Evolutionary conservation across 1,140 invertebrate species (phyloP), one percentile per base, ranked within the genome.

Genomic region (Zaprionus ghesquierei): DNA sequence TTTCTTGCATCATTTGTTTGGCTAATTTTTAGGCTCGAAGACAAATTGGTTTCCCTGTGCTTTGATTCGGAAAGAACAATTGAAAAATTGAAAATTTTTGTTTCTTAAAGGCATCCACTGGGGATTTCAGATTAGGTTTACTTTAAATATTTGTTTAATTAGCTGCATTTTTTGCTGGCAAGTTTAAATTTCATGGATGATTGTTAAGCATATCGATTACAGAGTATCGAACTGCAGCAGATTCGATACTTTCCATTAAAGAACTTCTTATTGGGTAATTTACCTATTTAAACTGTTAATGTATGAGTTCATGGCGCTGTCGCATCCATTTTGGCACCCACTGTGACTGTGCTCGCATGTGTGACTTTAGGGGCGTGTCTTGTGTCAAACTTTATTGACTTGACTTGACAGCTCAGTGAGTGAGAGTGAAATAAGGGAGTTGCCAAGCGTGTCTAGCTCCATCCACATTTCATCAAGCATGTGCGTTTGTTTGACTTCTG

Each of bases 1-100:
- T 61, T 61, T 77, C 71, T 69, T 74, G 85, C 85, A 76, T 87
- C 82, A 87, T 87, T 87, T 89, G 82, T 51, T 85, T 10, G 25
- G 85, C 85, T 89, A 89, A 87, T 87, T 87, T 81, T 49, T 70
- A 65, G 46, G 49, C 59, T 72, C 65, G 23, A 79, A 86, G 55
- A 71, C 51, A 61, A 64, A 75, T 72, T 46, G 31, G 22, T 38
- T 60, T 44, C 22, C 18, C 38, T 87, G 79, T 79, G 84, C 79
- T 53, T 59, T 77, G 62, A 61, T 50, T 79, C 79, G 75, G 71
- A 79, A 82, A 71, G 25, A 73, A 73, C 62, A 79, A 79, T 79
- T 58, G 54, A 23, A 58, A 84, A 69, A 68, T 58, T 63, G 31
- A 25, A 44, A 53, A 41, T 68, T 38, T 20, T n/a, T 38, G 53